phyloP scores from a whole-genome alignment of 2,888 invertebrate genomes.

The Xestia c-nigrum region DNA sequence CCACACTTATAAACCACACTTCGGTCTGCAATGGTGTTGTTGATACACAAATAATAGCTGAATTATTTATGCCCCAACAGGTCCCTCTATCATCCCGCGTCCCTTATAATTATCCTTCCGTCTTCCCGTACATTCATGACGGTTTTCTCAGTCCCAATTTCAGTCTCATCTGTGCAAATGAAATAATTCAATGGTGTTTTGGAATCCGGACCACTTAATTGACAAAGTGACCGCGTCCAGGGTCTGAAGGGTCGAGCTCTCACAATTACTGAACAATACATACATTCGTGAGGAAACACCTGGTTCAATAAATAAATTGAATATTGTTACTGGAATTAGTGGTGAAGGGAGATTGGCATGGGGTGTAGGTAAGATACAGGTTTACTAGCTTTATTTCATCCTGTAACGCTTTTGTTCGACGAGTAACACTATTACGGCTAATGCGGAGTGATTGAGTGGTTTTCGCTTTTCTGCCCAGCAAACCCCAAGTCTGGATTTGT shows the following conservation, averaged over 20 bases:
- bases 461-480: neutral
- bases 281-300: constrained; percentile 52
- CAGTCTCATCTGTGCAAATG: constrained; percentile 49
- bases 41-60: neutral
- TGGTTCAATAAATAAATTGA: constrained; percentile 58
- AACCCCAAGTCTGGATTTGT: neutral
- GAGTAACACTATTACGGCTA: neutral
- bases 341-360: constrained; percentile 23
- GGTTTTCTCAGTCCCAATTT: constrained; percentile 41
- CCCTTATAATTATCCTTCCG: neutral
- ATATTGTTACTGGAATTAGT: constrained; percentile 36
- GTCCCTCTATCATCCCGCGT: neutral
- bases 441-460: neutral
- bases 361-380: neutral
- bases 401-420: constrained; percentile 1
- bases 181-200: constrained; percentile 57
- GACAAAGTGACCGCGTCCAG: constrained; percentile 62
- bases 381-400: neutral
- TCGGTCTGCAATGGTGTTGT: neutral
- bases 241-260: constrained; percentile 39
- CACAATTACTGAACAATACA: constrained; percentile 58
- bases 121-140: neutral
- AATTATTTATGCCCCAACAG: neutral
- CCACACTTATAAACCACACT: neutral
- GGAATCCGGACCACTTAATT: constrained; percentile 56